phyloP scores from a whole-genome alignment of 2,888 invertebrate genomes.

The Torymus auratus region DNA sequence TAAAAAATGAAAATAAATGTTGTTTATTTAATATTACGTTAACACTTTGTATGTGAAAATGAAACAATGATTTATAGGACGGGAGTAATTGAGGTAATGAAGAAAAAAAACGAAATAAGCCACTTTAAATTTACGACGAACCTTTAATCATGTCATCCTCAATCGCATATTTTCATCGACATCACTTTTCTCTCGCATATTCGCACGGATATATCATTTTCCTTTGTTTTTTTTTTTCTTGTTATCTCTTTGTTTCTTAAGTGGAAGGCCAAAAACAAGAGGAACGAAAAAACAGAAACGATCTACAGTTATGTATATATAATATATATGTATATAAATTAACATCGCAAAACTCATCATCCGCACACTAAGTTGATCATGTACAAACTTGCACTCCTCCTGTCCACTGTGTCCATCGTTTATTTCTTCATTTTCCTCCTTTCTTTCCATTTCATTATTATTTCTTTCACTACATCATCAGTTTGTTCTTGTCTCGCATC shows the following conservation, averaged over 20 bases:
- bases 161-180: constrained; percentile 41
- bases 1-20: too few relatives aligned
- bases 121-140: constrained; percentile 39
- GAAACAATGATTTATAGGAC: not conserved
- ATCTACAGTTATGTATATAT: constrained; percentile 27
- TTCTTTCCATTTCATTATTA: too few relatives aligned
- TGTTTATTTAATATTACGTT: too few relatives aligned
- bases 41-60: too few relatives aligned
- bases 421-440: constrained; percentile 5
- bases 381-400: constrained; percentile 23
- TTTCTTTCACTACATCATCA: too few relatives aligned
- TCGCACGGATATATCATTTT: constrained; percentile 28
- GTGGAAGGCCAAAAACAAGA: constrained; percentile 39
- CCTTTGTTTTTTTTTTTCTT: constrained; percentile 11
- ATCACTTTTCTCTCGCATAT: constrained; percentile 35
- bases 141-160: constrained; percentile 41
- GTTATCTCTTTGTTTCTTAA: constrained; percentile 17
- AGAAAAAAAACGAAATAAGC: not conserved
- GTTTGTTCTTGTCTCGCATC: not conserved
- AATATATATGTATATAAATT: constrained; percentile 39
- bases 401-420: constrained; percentile 8
- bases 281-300: constrained; percentile 16
- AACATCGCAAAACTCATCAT: constrained; percentile 43
- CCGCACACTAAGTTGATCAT: constrained; percentile 43
- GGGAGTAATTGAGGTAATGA: not conserved